Evolutionary conservation across 2,113 vertebrate species (phyloP), one percentile per base, ranked within the genome.

Genomic region (Pomatorhinus ruficollis): DNA sequence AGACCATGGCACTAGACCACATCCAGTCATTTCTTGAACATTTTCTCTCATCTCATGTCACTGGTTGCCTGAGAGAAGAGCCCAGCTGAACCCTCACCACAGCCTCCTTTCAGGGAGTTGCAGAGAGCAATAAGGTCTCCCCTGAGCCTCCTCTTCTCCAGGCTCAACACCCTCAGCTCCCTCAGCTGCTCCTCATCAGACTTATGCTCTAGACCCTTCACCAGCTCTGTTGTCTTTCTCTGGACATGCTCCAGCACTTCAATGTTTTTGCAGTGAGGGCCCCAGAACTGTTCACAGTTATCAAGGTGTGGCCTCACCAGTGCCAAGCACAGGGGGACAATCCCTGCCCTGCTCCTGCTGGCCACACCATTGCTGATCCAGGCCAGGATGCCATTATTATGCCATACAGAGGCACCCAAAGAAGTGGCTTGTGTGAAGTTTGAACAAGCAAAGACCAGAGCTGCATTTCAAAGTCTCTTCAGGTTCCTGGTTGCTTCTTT

Each of bases 401-500:
- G 42, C 22, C 22, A 24, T 42, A 28, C 35, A 12, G 21, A 81
- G 57, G 20, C 27, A 86, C 49, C 63, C 91, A 63, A 72, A 87
- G 45, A 18, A n/a, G 22, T 70, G 78, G 11, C 15, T 77, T 0
- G 0, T 74, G 31, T 74, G 87, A 87, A 47, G 28, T 83, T 81
- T 91, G 40, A 81, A 90, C 60, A 40, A 83, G 82, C 22, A 81
- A 77, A 96, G 61, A 94, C 89, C 84, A 93, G 53, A 88, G 45
- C 44, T 81, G 42, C 66, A 63, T 95, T 94, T 89, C 79, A 95
- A 93, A 93, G 85, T 49, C 52, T 83, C 71, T 81, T 87, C 59
- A 87, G 61, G 35, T 95, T 93, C 53, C 68, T 61, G 1, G 3
- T 49, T 94, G 64, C 45, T 90, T 80, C 31, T 90, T 95, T 87